Conservation (phyloP, 2,113 vertebrate species). For the Cranoglanis bouderius region DNA sequence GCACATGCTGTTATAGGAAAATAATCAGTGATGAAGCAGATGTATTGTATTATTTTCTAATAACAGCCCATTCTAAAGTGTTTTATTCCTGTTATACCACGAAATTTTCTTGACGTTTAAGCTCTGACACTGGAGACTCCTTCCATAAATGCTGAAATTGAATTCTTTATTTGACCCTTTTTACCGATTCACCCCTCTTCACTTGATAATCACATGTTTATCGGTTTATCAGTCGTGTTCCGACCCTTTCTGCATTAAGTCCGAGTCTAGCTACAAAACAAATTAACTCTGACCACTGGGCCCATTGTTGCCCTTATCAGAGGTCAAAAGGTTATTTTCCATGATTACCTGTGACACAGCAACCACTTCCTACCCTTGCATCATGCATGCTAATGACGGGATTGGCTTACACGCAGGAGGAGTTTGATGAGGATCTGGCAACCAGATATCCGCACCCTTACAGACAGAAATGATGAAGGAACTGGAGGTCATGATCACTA, state of each 20-base stretch:
- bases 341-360: slow-evolving; percentile 31
- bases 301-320: slow-evolving; percentile 12
- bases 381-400: slow-evolving; percentile 28
- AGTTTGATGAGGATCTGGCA: slow-evolving; percentile 22
- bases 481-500: background rate
- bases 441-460: background rate
- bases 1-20: background rate
- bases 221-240: background rate
- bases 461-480: slow-evolving; percentile 17
- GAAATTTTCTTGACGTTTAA: background rate
- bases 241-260: background rate
- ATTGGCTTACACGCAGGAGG: slow-evolving; percentile 34
- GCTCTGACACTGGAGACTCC: background rate
- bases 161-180: background rate
- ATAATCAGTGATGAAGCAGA: background rate
- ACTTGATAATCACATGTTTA: background rate
- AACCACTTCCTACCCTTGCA: slow-evolving; percentile 9
- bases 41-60: background rate
- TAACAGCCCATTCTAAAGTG: background rate
- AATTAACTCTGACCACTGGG: background rate
- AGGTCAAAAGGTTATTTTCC: slow-evolving; percentile 25
- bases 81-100: background rate
- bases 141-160: background rate
- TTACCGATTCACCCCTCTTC: background rate
- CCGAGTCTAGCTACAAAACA: background rate